Conservation (phyloP, 2,113 vertebrate species). For the Ia io region DNA sequence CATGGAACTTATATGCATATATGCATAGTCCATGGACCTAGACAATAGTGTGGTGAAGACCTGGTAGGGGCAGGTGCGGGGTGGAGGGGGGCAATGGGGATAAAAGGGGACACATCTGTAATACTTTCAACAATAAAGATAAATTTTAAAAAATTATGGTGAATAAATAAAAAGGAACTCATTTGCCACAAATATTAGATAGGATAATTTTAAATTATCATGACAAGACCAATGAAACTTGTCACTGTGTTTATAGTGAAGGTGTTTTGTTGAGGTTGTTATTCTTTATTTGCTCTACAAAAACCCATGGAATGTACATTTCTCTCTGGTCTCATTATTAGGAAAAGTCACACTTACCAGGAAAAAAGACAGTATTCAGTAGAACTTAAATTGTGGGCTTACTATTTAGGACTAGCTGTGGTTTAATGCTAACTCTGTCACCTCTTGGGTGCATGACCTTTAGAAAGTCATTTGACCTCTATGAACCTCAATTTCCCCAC, state of each 20-base stretch:
- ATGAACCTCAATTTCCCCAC: neutral
- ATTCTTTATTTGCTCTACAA: constrained; percentile 46
- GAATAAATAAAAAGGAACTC: neutral
- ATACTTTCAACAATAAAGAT: too few species aligned
- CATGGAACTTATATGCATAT: too few species aligned
- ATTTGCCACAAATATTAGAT: constrained; percentile 29
- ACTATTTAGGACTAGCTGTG: neutral
- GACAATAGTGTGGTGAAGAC: too few species aligned
- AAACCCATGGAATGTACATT: neutral
- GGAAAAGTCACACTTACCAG: neutral
- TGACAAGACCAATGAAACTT: constrained; percentile 22
- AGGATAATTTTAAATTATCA: constrained; percentile 52
- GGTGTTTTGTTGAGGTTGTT: neutral
- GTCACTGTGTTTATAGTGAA: constrained; percentile 39
- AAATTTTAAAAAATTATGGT: too few species aligned
- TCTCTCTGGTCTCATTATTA: neutral
- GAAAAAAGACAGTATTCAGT: neutral
- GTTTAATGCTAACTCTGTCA: neutral
- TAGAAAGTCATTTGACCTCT: neutral
- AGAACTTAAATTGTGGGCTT: neutral
- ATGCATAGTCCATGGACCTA: too few species aligned
- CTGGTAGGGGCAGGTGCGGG: too few species aligned
- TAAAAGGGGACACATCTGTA: too few species aligned
- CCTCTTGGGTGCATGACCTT: neutral
- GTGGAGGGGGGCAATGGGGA: too few species aligned